A percentile compares a stretch with the other conserved stretches of the same genome.
Conservation (phyloP, 2,888 invertebrate genomes). For the Hololepta plana region DNA sequence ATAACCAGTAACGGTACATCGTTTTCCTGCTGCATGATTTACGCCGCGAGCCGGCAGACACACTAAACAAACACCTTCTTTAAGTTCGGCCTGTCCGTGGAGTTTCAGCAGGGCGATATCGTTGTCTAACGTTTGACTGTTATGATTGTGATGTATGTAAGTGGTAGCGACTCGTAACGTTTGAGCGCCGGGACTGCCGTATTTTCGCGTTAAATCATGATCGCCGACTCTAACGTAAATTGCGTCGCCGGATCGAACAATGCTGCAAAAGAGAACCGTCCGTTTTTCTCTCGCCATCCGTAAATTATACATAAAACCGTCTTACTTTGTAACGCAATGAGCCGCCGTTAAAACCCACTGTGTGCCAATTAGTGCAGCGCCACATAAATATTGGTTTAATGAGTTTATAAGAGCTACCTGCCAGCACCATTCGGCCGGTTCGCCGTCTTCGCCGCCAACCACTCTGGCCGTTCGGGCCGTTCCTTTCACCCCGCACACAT, state of each 20-base stretch:
- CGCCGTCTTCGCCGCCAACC: constrained; percentile 82
- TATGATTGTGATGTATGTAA: constrained; percentile 91
- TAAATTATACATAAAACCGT: neutral
- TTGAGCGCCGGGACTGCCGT: constrained; percentile 82
- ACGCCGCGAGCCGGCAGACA: constrained; percentile 80
- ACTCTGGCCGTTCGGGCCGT: constrained; percentile 44
- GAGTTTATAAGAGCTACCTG: constrained; percentile 87
- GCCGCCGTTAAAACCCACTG: constrained; percentile 91
- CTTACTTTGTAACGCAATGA: constrained; percentile 85
- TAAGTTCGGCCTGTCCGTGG: constrained; percentile 73
- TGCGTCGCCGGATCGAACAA: constrained; percentile 84
- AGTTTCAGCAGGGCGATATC: constrained; percentile 84
- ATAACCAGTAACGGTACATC: constrained; percentile 86
- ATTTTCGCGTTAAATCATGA: constrained; percentile 77
- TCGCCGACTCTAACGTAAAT: constrained; percentile 88
- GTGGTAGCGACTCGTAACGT: constrained; percentile 81
- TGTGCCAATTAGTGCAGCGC: constrained; percentile 81
- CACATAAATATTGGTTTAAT: constrained; percentile 83
- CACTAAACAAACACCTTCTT: constrained; percentile 71
- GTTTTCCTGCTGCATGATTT: constrained; percentile 73
- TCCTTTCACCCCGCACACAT: constrained; percentile 86
- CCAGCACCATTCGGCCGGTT: constrained; percentile 91
- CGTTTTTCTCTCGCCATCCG: constrained; percentile 1
- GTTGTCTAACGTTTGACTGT: constrained; percentile 84
- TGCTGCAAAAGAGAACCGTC: constrained; percentile 47